Evolutionary conservation across 1,140 invertebrate species (phyloP).

Genomic region (Geopemphigus sp.): DNA sequence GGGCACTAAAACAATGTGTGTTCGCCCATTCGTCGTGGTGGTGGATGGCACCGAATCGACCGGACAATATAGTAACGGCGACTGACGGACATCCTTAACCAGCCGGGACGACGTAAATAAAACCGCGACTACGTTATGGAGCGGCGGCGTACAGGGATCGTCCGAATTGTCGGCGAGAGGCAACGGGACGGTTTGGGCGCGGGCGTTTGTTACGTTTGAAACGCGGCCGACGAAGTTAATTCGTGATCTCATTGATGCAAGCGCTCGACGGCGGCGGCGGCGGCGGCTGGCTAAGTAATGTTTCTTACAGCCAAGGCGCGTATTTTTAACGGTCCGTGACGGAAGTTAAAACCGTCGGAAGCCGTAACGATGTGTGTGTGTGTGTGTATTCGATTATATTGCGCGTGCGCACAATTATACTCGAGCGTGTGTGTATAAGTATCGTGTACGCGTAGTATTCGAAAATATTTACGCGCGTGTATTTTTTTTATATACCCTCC

Average conservation of each 20-base stretch:
- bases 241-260: conserved; percentile 36
- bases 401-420: neutral
- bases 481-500: neutral
- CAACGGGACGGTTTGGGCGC: conserved; percentile 19
- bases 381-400: neutral
- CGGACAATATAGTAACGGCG: no score
- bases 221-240: conserved; percentile 27
- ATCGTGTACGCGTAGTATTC: neutral
- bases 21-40: no score
- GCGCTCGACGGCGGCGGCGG: neutral
- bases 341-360: neutral
- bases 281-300: neutral
- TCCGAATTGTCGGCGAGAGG: no score
- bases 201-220: conserved; percentile 24
- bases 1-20: no score
- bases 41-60: no score
- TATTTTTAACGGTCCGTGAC: conserved; percentile 39
- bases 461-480: neutral
- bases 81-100: no score
- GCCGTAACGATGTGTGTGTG: neutral
- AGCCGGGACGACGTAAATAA: no score
- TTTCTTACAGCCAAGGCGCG: neutral
- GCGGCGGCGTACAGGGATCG: no score
- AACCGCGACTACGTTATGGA: no score
- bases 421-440: neutral